These are phyloP conservation scores for Mythimna lalbum DNA, from an alignment of 2,888 invertebrate species.

Conservation along the genomic window DNA sequence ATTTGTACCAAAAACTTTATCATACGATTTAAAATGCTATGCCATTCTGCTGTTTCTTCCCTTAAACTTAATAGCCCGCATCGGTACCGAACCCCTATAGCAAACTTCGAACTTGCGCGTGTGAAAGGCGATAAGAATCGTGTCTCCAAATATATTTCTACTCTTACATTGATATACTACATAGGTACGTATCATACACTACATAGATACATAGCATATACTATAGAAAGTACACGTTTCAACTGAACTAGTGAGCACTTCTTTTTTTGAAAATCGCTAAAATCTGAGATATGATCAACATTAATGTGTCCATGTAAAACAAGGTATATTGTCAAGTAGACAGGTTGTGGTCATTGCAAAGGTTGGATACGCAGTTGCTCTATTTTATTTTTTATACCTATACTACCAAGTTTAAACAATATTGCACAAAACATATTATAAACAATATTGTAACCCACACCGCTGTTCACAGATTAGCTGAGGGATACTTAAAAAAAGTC, in stretches of 20 bases:
- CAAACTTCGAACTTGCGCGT: conserved; percentile 41
- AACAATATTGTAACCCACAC: too few species aligned
- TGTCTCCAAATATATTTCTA: conserved; percentile 39
- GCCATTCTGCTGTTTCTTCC: conserved; percentile 7
- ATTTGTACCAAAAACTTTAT: conserved; percentile 2
- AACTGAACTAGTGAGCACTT: background rate
- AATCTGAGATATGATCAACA: background rate
- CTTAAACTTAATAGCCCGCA: conserved; percentile 41
- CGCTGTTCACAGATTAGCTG: too few species aligned
- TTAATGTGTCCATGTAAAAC: too few species aligned
- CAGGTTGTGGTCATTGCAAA: too few species aligned
- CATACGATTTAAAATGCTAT: conserved; percentile 36
- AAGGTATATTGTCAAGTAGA: too few species aligned
- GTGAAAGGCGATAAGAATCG: conserved; percentile 39
- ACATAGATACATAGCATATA: conserved; percentile 11
- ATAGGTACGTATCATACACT: background rate
- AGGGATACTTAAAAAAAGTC: too few species aligned
- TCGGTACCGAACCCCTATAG: conserved; percentile 42
- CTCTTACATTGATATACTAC: conserved; percentile 37
- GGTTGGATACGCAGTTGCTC: too few species aligned
- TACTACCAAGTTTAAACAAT: too few species aligned
- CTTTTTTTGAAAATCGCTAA: background rate
- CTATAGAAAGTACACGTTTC: background rate
- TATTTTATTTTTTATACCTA: too few species aligned
- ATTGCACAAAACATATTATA: too few species aligned